Base-by-base conservation (phyloP, 1,140 invertebrate species). In the Bombus confusus region DNA sequence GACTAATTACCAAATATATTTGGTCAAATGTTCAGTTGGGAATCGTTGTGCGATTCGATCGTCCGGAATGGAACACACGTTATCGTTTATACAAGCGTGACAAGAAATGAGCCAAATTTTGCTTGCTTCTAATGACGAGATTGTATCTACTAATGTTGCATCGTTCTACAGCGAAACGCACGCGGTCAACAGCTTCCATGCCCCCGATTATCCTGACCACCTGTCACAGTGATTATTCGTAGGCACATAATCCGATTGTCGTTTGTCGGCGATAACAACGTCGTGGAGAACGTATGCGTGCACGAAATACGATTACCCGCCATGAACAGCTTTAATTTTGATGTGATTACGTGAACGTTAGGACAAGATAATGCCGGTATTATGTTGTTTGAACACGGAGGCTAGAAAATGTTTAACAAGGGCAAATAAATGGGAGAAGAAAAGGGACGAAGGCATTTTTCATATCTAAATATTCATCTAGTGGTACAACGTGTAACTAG, bases 211-310 rank as follows among this genome's bases (percentile, higher is more conserved):
- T 88, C 80, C 86, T 87, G 83, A 62, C 83, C 89, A 90, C 79
- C 86, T 90, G 88, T 90, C 88, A 90, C 76, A 83, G 80, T 84
- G 88, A 90, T 88, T 90, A 87, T 80, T 90, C 88, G 74, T 90
- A 89, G 88, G 78, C 82, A 78, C 78, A 90, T 90, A 90, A 90
- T 90, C 89, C 86, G 89, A 90, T 90, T 86, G 88, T 66, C 86
- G 83, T 87, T 90, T 90, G 88, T 77, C 88, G 88, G 73, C 87
- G 89, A 90, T 87, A 90, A 74, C 86, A 71, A 85, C 83, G 88
- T 83, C 88, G 81, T 64, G 80, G 78, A 76, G 86, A 90, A 87
- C 85, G 88, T 89, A 84, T 79, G 88, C 86, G 52, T 80, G 73
- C 57, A 66, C 39, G 52, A 81, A 74, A 82, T 80, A 64, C 83